A percentile compares a stretch with the other conserved stretches of the same genome.
Evolutionary conservation across 2,888 invertebrate genomes (phyloP).

Genomic region (Drosophila incognita): DNA sequence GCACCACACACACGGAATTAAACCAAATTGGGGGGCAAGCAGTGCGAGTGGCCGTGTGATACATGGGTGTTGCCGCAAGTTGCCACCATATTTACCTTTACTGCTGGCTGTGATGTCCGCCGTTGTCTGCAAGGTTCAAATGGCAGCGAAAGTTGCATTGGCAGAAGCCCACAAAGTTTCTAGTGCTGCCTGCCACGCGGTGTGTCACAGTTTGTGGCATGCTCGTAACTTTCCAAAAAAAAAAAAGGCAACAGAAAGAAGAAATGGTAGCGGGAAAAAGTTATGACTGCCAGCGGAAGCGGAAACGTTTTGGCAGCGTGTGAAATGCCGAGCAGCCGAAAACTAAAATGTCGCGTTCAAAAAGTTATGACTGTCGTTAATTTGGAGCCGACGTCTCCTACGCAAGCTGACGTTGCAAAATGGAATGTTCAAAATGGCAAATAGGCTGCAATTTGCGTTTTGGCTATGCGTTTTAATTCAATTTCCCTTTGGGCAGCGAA

Average conservation of each 20-base stretch:
- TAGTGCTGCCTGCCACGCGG: constrained; percentile 18
- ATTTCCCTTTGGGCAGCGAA: constrained; percentile 38
- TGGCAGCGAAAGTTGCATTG: constrained; percentile 54
- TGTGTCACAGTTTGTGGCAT: constrained; percentile 54
- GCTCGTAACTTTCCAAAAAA: constrained; percentile 45
- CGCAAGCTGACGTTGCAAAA: constrained; percentile 28
- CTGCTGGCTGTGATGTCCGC: constrained; percentile 34
- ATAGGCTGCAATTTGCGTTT: constrained; percentile 23
- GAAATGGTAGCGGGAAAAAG: constrained; percentile 46
- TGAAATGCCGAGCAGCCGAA: constrained; percentile 68
- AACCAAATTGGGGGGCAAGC: constrained; percentile 6
- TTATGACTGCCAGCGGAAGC: constrained; percentile 71
- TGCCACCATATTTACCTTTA: constrained; percentile 66
- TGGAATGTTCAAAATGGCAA: constrained; percentile 23
- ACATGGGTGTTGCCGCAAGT: constrained; percentile 44
- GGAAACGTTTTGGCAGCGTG: constrained; percentile 79
- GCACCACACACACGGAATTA: constrained; percentile 2
- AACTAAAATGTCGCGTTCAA: constrained; percentile 70
- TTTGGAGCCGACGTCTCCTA: constrained; percentile 39
- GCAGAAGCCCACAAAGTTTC: constrained; percentile 36
- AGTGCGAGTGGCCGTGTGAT: neutral
- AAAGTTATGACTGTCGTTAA: constrained; percentile 73
- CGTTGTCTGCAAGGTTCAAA: constrained; percentile 39
- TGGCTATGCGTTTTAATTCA: constrained; percentile 50
- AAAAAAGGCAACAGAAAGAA: constrained; percentile 1